A percentile compares a stretch with the other conserved stretches of the same genome.
Evolutionary conservation across 2,888 invertebrate genomes (phyloP).

Genomic region (Drosophila tanythrix): DNA sequence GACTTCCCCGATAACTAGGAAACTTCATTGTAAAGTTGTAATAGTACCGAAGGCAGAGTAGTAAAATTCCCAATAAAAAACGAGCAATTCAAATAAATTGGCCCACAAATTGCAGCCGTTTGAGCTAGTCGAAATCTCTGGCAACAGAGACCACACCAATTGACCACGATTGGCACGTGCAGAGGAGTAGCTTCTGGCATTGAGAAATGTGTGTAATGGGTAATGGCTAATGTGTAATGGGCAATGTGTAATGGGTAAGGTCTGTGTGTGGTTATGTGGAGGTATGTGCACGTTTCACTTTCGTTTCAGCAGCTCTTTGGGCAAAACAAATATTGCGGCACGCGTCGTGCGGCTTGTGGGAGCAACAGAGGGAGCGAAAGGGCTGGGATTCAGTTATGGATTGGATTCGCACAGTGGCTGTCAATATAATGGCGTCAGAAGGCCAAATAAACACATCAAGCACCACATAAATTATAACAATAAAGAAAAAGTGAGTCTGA

Average conservation of each 20-base stretch:
- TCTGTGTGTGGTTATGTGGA: conserved; percentile 34
- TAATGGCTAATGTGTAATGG: conserved; percentile 12
- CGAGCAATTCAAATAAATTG: conserved; percentile 33
- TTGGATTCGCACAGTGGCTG: conserved; percentile 39
- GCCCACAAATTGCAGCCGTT: conserved; percentile 33
- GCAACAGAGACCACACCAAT: conserved; percentile 29
- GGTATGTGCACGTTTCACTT: conserved; percentile 73
- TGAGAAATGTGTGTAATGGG: conserved; percentile 32
- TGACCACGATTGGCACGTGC: conserved; percentile 48
- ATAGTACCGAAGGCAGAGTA: background rate
- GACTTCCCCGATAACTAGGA: conserved; percentile 5
- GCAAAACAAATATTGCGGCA: conserved; percentile 38
- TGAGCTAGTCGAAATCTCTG: conserved; percentile 29
- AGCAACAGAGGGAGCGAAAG: background rate
- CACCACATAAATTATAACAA: conserved; percentile 64
- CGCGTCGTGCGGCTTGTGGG: conserved; percentile 40
- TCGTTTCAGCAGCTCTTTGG: conserved; percentile 45
- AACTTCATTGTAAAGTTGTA: conserved; percentile 7
- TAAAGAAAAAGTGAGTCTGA: conserved; percentile 75
- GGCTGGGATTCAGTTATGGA: conserved; percentile 25
- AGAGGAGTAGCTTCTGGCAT: conserved; percentile 50
- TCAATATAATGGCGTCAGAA: conserved; percentile 32
- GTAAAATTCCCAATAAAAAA: conserved; percentile 23
- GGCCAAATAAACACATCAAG: conserved; percentile 62
- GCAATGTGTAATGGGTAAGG: conserved; percentile 17